A percentile compares a stretch with the other conserved stretches of the same genome.
These are phyloP conservation scores for Erynnis tages DNA, from an alignment of 2,888 invertebrate genomes.

Conservation along the genomic window DNA sequence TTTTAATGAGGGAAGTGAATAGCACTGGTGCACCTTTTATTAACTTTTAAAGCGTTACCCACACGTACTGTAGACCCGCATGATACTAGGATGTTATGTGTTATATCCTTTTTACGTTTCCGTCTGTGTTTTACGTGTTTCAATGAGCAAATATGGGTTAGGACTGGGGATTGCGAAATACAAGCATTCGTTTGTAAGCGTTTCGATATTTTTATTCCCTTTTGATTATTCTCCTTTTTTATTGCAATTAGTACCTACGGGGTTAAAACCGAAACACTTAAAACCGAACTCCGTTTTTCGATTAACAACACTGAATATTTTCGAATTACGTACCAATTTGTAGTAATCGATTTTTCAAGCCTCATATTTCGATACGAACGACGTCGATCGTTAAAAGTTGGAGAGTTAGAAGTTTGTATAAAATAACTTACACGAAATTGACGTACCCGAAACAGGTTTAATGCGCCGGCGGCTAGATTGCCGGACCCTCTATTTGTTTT, in stretches of 20 bases:
- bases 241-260: neutral
- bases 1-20: conserved; percentile 77
- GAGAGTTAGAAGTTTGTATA: conserved; percentile 20
- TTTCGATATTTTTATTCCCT: neutral
- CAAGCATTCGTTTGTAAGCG: neutral
- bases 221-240: neutral
- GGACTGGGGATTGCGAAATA: conserved; percentile 1
- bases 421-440: conserved; percentile 31
- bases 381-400: conserved; percentile 17
- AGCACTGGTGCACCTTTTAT: conserved; percentile 64
- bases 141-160: conserved; percentile 24
- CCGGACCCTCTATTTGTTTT: conserved; percentile 62
- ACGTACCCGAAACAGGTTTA: conserved; percentile 39
- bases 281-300: conserved; percentile 3
- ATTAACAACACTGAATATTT: conserved; percentile 20
- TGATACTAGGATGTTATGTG: conserved; percentile 46
- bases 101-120: conserved; percentile 20
- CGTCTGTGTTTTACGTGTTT: conserved; percentile 11
- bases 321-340: conserved; percentile 22
- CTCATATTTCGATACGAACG: conserved; percentile 13
- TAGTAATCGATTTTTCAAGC: conserved; percentile 27
- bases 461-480: conserved; percentile 39
- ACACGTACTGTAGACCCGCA: conserved; percentile 45
- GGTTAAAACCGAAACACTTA: too few relatives aligned
- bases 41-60: conserved; percentile 65